These are phyloP conservation scores for Brachyhypopomus occidentalis DNA, from an alignment of 2,113 vertebrate genomes.

Conservation along the genomic window DNA sequence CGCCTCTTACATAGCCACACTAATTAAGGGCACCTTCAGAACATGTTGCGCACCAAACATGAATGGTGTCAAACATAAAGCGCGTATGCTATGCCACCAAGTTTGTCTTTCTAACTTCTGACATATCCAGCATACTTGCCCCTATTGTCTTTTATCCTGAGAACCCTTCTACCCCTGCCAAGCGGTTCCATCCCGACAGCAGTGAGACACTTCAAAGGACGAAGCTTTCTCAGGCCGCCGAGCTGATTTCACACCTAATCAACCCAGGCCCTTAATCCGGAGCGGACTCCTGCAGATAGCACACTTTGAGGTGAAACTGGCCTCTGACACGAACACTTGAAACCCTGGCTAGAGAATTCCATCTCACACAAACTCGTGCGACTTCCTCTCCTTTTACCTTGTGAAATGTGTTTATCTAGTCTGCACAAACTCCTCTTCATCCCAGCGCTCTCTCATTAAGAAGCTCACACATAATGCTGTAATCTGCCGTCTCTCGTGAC, in stretches of 20 bases:
- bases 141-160: constrained; percentile 28
- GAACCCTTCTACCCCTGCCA: constrained; percentile 16
- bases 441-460: constrained; percentile 12
- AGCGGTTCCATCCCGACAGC: constrained; percentile 28
- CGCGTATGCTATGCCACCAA: not conserved
- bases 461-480: constrained; percentile 4
- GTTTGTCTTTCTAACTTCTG: not conserved
- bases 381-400: constrained; percentile 43
- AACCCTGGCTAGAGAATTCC: constrained; percentile 34
- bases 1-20: not conserved
- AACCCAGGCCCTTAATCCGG: constrained; percentile 55
- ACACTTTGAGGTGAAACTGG: constrained; percentile 55
- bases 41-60: not conserved
- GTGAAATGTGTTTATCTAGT: constrained; percentile 31
- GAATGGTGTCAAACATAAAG: not conserved
- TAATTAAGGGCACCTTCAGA: not conserved
- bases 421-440: not conserved
- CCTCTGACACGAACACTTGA: constrained; percentile 24
- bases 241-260: constrained; percentile 59
- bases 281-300: constrained; percentile 46
- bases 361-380: constrained; percentile 27
- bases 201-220: constrained; percentile 45
- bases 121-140: not conserved
- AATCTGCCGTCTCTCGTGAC: not conserved
- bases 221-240: constrained; percentile 39